These are phyloP conservation scores for Andrena fulva DNA, from an alignment of 2,888 invertebrate species.

Conservation along the genomic window DNA sequence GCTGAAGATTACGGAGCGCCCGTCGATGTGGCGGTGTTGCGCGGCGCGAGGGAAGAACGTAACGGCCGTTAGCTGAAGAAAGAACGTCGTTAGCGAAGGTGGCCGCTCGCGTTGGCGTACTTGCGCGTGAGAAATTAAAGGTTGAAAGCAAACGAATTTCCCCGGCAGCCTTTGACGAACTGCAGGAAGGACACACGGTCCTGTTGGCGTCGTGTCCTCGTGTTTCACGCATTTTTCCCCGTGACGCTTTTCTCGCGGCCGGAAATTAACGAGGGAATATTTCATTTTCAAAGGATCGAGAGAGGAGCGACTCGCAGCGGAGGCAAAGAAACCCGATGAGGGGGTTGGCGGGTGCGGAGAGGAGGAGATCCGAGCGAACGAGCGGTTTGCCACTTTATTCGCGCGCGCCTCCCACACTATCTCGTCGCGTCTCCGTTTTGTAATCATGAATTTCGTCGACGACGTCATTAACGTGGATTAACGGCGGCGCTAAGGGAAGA, in stretches of 20 bases:
- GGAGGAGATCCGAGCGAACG: conserved; percentile 55
- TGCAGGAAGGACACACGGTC: conserved; percentile 44
- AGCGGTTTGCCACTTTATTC: conserved; percentile 69
- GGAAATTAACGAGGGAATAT: conserved; percentile 73
- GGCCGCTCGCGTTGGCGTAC: conserved; percentile 45
- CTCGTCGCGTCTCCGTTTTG: conserved; percentile 62
- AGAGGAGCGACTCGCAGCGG: conserved; percentile 37
- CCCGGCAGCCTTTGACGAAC: conserved; percentile 66
- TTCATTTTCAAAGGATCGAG: conserved; percentile 70
- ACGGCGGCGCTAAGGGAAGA: conserved; percentile 54
- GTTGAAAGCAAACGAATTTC: conserved; percentile 69
- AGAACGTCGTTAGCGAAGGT: conserved; percentile 63
- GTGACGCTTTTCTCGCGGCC: conserved; percentile 67
- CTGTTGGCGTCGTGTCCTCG: conserved; percentile 47
- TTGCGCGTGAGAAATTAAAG: conserved; percentile 67
- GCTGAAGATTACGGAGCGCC: neutral
- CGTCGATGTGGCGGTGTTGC: neutral
- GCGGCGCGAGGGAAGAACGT: neutral
- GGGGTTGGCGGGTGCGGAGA: neutral
- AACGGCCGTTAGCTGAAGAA: conserved; percentile 33
- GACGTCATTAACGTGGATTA: conserved; percentile 67
- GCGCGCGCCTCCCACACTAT: conserved; percentile 18
- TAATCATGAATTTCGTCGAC: conserved; percentile 71
- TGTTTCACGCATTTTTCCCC: conserved; percentile 66
- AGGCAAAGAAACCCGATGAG: conserved; percentile 38